Percentiles rank a stretch among this genome's conserved stretches.
Evolutionary conservation across 2,113 vertebrate genomes (phyloP).

Genomic region (Oreochromis tanganicae): DNA sequence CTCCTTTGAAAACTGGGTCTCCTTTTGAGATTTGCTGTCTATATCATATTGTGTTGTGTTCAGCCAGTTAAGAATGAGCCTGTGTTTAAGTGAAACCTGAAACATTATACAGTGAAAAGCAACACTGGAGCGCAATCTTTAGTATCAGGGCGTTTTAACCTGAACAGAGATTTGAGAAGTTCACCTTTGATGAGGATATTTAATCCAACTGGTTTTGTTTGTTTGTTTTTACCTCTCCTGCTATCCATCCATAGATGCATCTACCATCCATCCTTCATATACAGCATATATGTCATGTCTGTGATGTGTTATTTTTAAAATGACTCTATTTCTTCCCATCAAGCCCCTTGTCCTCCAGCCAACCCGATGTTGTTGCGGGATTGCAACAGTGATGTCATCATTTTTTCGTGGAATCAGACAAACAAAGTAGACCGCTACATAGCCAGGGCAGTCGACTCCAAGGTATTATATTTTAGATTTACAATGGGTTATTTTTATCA

Average conservation of each 20-base stretch:
- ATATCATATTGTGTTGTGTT: slow-evolving; percentile 45
- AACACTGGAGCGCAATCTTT: slow-evolving; percentile 25
- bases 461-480: slow-evolving; percentile 25
- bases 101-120: slow-evolving; percentile 47
- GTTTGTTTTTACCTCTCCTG: background rate
- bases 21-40: slow-evolving; percentile 39
- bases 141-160: slow-evolving; percentile 56
- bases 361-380: slow-evolving; percentile 51
- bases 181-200: slow-evolving; percentile 37
- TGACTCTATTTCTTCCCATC: background rate
- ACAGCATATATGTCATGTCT: background rate
- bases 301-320: background rate
- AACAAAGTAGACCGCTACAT: slow-evolving; percentile 48
- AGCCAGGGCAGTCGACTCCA: slow-evolving; percentile 47
- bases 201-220: background rate
- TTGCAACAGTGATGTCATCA: slow-evolving; percentile 67
- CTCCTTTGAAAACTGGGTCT: slow-evolving; percentile 54
- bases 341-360: slow-evolving; percentile 69
- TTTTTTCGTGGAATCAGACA: slow-evolving; percentile 66
- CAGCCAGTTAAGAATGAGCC: slow-evolving; percentile 22
- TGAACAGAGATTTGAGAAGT: slow-evolving; percentile 35
- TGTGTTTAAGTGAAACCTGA: slow-evolving; percentile 47
- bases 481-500: background rate
- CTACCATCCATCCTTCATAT: background rate
- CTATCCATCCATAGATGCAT: background rate